Base-by-base conservation (phyloP, 92 coral and sea anemone species). In the Palythoa caribaeorum region DNA sequence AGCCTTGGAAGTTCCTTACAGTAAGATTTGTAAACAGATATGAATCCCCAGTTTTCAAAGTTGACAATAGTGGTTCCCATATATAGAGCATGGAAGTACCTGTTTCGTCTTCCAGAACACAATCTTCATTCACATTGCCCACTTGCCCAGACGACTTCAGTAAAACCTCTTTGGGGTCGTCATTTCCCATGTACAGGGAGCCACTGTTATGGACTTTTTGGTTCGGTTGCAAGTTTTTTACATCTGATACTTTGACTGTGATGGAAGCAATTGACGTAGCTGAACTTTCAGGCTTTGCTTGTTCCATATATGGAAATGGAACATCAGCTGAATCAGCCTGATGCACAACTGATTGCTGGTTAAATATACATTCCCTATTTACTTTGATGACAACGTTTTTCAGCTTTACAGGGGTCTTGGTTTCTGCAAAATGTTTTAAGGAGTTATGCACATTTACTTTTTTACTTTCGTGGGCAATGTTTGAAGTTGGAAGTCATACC, bases 391-490 rank as follows among this genome's bases (percentile, higher is more conserved):
- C 15, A 57, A 57, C 28, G 28, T 28, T 28, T 57, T 87, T 78
- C 38, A 77, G 90, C 72, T 69, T 71, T 35, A 87, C 90, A 21
- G 90, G 85, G 79, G 36, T 87, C 79, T 78, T 78, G 36, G 78
- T 87, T 65, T 87, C 78, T 60, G 63, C 77, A 17, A 87, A 76
- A 77, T 87, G 90, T 66, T 12, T 87, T 75, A 87, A 78, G 72
- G 78, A 78, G 51, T 87, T 59, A 28, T 87, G 90, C 54, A 37
- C 71, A 66, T 78, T 62, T 35, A 78, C 16, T 85, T 63, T 87
- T 87, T 78, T 38, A 78, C 86, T 78, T 87, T 87, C 66, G 90
- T 87, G 52, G 90, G 78, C 71, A 85, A 87, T 5, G 90, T 87
- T 48, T 87, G 90, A 50, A 78, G 85, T 62, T 78, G 90, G 55